phyloP scores from a whole-genome alignment of 2,113 vertebrate genomes.

The Sula dactylatra region DNA sequence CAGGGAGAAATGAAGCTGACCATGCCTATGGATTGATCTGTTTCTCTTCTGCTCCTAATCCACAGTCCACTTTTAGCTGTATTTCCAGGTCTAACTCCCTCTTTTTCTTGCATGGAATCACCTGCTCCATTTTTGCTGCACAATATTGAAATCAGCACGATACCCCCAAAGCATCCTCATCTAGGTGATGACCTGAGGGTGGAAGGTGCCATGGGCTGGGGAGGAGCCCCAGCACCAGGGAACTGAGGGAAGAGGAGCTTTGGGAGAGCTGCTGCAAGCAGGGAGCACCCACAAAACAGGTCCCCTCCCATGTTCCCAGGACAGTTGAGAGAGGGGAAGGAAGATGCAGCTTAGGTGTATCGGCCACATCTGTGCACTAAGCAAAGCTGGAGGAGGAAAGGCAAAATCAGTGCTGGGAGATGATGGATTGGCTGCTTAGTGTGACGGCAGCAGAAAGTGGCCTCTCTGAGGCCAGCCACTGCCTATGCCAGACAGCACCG shows the following conservation, averaged over 20 bases:
- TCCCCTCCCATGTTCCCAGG: not conserved
- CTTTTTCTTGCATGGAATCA: not conserved
- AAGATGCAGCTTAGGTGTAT: not conserved
- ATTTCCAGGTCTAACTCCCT: not conserved
- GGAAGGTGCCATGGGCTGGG: not conserved
- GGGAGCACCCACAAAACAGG: not conserved
- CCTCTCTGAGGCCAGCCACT: not conserved
- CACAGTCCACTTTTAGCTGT: not conserved
- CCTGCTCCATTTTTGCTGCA: not conserved
- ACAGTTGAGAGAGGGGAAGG: not conserved
- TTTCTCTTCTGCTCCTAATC: not conserved
- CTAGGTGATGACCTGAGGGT: not conserved
- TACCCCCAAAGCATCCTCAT: not conserved
- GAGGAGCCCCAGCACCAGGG: not conserved
- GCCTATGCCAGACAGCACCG: accelerated
- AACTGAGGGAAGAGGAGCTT: not conserved
- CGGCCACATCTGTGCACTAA: not conserved
- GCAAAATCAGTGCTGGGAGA: not conserved
- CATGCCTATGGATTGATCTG: not conserved
- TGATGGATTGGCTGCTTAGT: not conserved
- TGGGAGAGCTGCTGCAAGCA: not conserved
- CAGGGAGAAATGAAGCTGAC: not conserved
- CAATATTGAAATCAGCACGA: not conserved
- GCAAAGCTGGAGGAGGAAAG: not conserved
- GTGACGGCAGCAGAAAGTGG: not conserved